phyloP scores from a whole-genome alignment of 1,140 invertebrate genomes.

The Drosophila triauraria region DNA sequence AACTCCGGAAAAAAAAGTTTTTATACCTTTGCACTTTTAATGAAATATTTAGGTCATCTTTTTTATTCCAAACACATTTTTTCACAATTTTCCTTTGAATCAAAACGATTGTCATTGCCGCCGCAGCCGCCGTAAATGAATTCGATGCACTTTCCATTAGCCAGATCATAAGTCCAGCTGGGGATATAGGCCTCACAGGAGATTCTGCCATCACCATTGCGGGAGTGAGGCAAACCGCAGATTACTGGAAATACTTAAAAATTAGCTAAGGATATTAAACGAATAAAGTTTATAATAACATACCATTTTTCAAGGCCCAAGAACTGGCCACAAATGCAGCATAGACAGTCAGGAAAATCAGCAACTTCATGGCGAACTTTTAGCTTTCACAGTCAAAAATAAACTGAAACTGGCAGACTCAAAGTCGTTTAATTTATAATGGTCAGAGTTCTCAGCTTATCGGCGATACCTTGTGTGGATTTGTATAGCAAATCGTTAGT shows the following conservation, averaged over 20 bases:
- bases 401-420: constrained; percentile 11
- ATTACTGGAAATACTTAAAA: constrained; percentile 13
- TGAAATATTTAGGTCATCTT: neutral
- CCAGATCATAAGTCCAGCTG: constrained; percentile 88
- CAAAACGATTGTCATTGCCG: constrained; percentile 95
- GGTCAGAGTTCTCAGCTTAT: constrained; percentile 16
- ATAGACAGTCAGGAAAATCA: constrained; percentile 28
- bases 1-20: neutral
- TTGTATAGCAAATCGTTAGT: constrained; percentile 12
- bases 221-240: constrained; percentile 45
- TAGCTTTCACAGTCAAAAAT: neutral
- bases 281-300: neutral
- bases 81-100: constrained; percentile 38
- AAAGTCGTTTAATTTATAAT: constrained; percentile 15
- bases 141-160: constrained; percentile 89
- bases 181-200: constrained; percentile 43
- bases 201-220: constrained; percentile 28
- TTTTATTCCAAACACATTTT: constrained; percentile 42
- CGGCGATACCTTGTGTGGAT: constrained; percentile 11
- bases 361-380: constrained; percentile 50
- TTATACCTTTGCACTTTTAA: too few relatives aligned
- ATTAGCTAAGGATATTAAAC: neutral
- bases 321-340: constrained; percentile 17
- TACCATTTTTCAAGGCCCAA: constrained; percentile 48
- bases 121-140: constrained; percentile 93